Conservation (phyloP, 2,113 vertebrate species). For the Amphiprion ocellaris region DNA sequence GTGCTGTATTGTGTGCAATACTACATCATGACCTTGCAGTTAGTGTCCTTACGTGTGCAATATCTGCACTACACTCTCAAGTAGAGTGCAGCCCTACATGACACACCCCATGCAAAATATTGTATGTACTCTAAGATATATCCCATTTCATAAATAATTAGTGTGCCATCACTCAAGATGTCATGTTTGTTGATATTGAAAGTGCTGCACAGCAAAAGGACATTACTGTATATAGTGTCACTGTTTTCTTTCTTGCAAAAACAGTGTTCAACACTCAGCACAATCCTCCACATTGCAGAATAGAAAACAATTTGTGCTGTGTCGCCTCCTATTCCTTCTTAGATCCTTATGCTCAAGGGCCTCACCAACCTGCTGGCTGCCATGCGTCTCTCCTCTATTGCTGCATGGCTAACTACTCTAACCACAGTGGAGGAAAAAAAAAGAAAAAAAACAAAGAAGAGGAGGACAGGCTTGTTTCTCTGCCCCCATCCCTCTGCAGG, state of each 20-base stretch:
- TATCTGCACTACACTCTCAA: constrained; percentile 11
- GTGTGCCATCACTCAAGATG: constrained; percentile 24
- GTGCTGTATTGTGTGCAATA: constrained; percentile 7
- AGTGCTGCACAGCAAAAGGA: constrained; percentile 27
- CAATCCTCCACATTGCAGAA: constrained; percentile 51
- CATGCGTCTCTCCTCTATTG: constrained; percentile 49
- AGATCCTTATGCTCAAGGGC: constrained; percentile 69
- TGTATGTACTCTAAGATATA: constrained; percentile 22
- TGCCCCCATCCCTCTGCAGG: constrained; percentile 67
- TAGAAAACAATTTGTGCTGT: constrained; percentile 67
- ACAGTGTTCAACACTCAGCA: constrained; percentile 40
- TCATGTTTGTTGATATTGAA: constrained; percentile 12
- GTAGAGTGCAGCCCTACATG: background rate
- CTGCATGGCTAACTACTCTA: constrained; percentile 69
- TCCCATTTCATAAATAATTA: constrained; percentile 61
- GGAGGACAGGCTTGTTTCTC: constrained; percentile 70
- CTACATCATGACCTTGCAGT: constrained; percentile 61
- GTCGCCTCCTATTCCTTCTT: constrained; percentile 65
- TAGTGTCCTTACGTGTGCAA: constrained; percentile 45
- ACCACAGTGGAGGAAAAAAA: constrained; percentile 22
- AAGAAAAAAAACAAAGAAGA: constrained; percentile 56
- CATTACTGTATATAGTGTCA: background rate
- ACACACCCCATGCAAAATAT: constrained; percentile 3
- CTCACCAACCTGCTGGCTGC: constrained; percentile 71
- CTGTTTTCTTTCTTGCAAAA: constrained; percentile 18